Base-by-base conservation (phyloP, 2,797 vertebrate genomes). In the Thalassophryne amazonica region DNA sequence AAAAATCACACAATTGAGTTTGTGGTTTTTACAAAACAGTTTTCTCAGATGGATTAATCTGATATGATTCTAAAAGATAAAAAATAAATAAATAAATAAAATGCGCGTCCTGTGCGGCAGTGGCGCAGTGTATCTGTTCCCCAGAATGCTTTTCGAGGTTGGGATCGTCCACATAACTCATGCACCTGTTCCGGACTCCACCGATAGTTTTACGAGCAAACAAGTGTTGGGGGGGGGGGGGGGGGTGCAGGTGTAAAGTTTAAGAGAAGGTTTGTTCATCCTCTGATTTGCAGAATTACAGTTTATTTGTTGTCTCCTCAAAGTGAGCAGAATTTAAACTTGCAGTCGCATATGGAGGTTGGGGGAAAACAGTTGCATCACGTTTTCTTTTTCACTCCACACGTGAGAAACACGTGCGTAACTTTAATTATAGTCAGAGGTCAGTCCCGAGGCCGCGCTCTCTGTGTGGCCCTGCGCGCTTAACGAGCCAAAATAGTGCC, bases 391-490 rank as follows among this genome's bases (percentile, higher is more conserved):
- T 28, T 69, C 23, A 24, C 31, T 63, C 52, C 30, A 61, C 66
- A 65, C 15, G 29, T 14, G 41, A 69, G 57, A 64, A 80, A 74
- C 53, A 56, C 80, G 59, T 48, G 59, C 64, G 65, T 69, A 70
- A 48, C 75, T 81, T 78, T 84, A 82, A 85, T 78, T 72, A 83
- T 81, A 86, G 78, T 65, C n/a, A 41, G 69, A 61, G 83, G 86
- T 83, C 80, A 84, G 38, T 68, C 60, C 42, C 40, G 28, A 46
- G 77, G 82, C 62, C 76, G 49, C 47, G 82, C 86, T 79, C 79
- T 80, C 67, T 90, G 88, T 89, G 89, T 90, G 88, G 88, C 71
- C 85, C 76, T 58, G 74, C 71, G 30, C 67, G 53, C 66, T 49
- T 40, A 72, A 67, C 61, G 77, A 56, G 68, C 82, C 66, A 83